Conservation (phyloP, 2,888 invertebrate species). For the Hirtodrosophila histrioides region DNA sequence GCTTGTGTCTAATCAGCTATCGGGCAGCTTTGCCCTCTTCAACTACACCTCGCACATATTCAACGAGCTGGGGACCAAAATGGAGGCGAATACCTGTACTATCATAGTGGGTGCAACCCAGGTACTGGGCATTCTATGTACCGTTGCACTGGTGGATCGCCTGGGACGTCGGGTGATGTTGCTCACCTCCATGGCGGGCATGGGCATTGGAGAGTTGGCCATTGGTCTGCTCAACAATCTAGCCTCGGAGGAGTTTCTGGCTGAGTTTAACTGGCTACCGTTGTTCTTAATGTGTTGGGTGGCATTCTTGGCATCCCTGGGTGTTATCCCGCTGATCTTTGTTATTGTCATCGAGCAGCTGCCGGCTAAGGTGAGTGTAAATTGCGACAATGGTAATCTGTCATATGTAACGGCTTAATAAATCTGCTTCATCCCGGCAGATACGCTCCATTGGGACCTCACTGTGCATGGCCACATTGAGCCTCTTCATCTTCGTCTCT, state of each 20-base stretch:
- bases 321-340: slow-evolving; percentile 74
- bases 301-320: slow-evolving; percentile 68
- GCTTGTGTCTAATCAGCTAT: slow-evolving; percentile 69
- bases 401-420: not conserved
- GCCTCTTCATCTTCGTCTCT: slow-evolving; percentile 68
- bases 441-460: slow-evolving; percentile 78
- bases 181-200: slow-evolving; percentile 66
- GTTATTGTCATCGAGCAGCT: slow-evolving; percentile 76
- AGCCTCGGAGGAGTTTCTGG: slow-evolving; percentile 47
- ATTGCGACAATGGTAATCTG: not conserved
- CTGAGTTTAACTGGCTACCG: slow-evolving; percentile 69
- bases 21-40: slow-evolving; percentile 76
- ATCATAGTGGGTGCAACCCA: slow-evolving; percentile 77
- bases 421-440: slow-evolving; percentile 47
- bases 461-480: slow-evolving; percentile 71
- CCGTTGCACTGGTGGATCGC: slow-evolving; percentile 71
- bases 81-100: slow-evolving; percentile 73
- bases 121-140: slow-evolving; percentile 65
- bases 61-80: slow-evolving; percentile 55
- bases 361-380: slow-evolving; percentile 73
- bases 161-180: slow-evolving; percentile 73
- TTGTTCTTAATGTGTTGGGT: slow-evolving; percentile 71
- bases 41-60: slow-evolving; percentile 81
- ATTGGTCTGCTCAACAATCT: slow-evolving; percentile 68
- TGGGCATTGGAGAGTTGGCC: slow-evolving; percentile 65